Evolutionary conservation across 2,113 vertebrate species (phyloP).

Genomic region (Cyanistes caeruleus): DNA sequence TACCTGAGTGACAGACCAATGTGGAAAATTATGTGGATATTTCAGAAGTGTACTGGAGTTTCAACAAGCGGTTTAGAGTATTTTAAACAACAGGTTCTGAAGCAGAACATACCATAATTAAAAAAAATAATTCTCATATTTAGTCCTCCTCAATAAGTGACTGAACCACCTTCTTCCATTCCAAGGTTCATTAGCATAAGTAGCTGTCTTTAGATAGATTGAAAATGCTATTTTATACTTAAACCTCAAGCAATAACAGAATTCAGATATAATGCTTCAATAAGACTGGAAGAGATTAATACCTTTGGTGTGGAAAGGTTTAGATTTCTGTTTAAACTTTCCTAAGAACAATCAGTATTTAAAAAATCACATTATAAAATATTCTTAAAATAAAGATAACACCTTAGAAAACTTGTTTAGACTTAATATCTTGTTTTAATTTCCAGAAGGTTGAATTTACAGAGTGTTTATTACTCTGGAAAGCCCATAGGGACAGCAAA

Average conservation of each 20-base stretch:
- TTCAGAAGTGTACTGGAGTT: neutral
- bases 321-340: neutral
- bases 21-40: neutral
- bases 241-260: neutral
- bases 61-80: neutral
- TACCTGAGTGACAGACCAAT: neutral
- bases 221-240: neutral
- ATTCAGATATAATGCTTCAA: neutral
- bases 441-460: neutral
- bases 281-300: neutral
- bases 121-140: neutral
- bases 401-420: neutral
- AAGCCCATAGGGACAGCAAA: neutral
- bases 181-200: neutral
- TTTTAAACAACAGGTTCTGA: neutral
- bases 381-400: neutral
- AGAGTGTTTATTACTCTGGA: neutral
- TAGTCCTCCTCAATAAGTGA: neutral
- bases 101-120: neutral
- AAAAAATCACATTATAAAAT: neutral
- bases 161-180: neutral
- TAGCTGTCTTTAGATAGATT: neutral
- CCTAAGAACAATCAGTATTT: neutral
- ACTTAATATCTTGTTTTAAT: neutral
- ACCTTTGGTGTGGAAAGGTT: neutral